phyloP scores from a whole-genome alignment of 2,797 vertebrate species.

The Ptychobarbus kaznakovi region DNA sequence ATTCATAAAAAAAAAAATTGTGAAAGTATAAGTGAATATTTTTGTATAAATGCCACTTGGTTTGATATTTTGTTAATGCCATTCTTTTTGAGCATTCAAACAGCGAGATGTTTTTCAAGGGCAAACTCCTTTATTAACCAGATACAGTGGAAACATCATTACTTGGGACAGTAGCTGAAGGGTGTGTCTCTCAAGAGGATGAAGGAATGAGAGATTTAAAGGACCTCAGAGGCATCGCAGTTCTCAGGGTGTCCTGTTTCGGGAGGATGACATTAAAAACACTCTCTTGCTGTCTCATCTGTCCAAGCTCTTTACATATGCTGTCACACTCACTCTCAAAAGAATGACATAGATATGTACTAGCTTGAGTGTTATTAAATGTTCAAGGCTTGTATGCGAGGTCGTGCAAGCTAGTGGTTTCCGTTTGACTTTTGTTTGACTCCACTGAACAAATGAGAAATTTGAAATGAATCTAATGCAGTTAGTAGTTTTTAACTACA shows the following conservation, averaged over 20 bases:
- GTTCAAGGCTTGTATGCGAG: neutral
- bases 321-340: constrained; percentile 39
- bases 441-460: neutral
- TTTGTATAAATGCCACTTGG: neutral
- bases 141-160: constrained; percentile 9
- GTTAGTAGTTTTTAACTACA: neutral
- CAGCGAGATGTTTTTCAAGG: neutral
- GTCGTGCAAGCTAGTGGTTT: neutral
- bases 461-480: neutral
- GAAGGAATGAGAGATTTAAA: constrained; percentile 71
- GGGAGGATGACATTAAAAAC: constrained; percentile 59
- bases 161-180: constrained; percentile 49
- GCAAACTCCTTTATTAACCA: neutral
- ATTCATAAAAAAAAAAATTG: neutral
- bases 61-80: neutral
- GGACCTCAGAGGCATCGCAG: constrained; percentile 69
- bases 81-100: neutral
- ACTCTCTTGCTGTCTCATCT: constrained; percentile 49
- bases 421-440: neutral
- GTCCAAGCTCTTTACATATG: constrained; percentile 39
- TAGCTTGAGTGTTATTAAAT: constrained; percentile 22
- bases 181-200: constrained; percentile 55
- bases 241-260: constrained; percentile 70
- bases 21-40: neutral
- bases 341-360: constrained; percentile 37